A percentile compares a stretch with the other conserved stretches of the same genome.
phyloP scores from a whole-genome alignment of 2,113 vertebrate genomes.

The Bos javanicus region DNA sequence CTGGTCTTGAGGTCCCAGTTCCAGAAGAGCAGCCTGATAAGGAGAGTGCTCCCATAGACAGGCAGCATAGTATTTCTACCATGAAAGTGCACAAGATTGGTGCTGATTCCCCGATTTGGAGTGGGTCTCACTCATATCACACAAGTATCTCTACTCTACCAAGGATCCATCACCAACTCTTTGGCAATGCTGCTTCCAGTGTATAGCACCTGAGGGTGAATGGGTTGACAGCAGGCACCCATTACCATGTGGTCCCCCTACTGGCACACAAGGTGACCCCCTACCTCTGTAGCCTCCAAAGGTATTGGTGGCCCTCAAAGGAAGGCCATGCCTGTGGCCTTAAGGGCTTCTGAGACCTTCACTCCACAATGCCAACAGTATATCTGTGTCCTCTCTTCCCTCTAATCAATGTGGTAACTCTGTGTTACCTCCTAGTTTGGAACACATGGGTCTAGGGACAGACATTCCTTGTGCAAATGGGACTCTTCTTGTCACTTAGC shows the following conservation, averaged over 20 bases:
- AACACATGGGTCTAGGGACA: background rate
- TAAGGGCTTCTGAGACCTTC: background rate
- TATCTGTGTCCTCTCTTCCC: background rate
- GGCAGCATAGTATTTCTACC: background rate
- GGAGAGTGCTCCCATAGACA: background rate
- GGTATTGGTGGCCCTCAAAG: background rate
- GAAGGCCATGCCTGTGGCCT: background rate
- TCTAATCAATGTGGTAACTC: background rate
- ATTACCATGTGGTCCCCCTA: background rate
- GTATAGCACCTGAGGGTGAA: background rate
- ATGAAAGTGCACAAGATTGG: background rate
- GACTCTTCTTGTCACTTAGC: background rate
- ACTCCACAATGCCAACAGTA: background rate
- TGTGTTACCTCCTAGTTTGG: background rate
- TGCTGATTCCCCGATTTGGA: background rate
- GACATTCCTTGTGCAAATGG: background rate
- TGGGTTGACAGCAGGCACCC: background rate
- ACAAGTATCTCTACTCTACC: background rate
- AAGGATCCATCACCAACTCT: background rate
- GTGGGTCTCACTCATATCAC: background rate
- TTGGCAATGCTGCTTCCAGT: background rate
- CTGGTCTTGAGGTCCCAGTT: background rate
- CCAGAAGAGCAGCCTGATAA: background rate
- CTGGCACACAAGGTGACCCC: background rate
- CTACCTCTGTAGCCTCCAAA: background rate